A percentile compares a stretch with the other conserved stretches of the same genome.
phyloP scores from a whole-genome alignment of 2,888 invertebrate genomes.

The Tetropium fuscum region DNA sequence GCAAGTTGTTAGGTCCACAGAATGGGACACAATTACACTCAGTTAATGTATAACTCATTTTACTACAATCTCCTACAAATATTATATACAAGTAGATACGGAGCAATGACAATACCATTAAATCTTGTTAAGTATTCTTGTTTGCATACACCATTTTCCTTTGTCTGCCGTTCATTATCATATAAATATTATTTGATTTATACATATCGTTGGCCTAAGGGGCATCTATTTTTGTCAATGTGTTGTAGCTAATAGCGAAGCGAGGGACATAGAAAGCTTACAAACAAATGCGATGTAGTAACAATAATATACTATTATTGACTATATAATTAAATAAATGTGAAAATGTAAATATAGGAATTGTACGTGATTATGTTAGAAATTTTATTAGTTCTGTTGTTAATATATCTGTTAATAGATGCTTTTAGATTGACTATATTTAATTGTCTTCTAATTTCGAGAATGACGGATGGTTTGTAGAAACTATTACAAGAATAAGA shows the following conservation, averaged over 20 bases:
- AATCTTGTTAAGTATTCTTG: background rate
- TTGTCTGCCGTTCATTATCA: slow-evolving; percentile 8
- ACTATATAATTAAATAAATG: slow-evolving; percentile 47
- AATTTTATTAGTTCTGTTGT: slow-evolving; percentile 50
- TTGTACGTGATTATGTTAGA: slow-evolving; percentile 45
- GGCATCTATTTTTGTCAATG: slow-evolving; percentile 46
- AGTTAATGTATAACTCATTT: slow-evolving; percentile 2
- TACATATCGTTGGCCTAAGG: slow-evolving; percentile 56
- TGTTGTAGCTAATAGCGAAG: slow-evolving; percentile 41
- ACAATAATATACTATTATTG: slow-evolving; percentile 37
- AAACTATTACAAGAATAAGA: slow-evolving; percentile 17
- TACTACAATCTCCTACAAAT: background rate
- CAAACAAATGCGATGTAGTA: slow-evolving; percentile 44
- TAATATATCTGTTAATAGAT: slow-evolving; percentile 29
- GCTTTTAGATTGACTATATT: slow-evolving; percentile 14
- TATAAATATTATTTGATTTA: slow-evolving; percentile 17
- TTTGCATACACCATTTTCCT: background rate
- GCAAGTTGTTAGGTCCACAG: slow-evolving; percentile 35
- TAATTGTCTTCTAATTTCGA: slow-evolving; percentile 20
- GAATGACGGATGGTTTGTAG: slow-evolving; percentile 24
- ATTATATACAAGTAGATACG: background rate
- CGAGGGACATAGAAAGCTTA: slow-evolving; percentile 40
- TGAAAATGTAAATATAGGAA: slow-evolving; percentile 58
- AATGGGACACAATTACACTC: slow-evolving; percentile 11
- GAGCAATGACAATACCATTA: slow-evolving; percentile 17